Evolutionary conservation across 2,797 vertebrate genomes (phyloP).

Genomic region (Arnoldichthys spilopterus): DNA sequence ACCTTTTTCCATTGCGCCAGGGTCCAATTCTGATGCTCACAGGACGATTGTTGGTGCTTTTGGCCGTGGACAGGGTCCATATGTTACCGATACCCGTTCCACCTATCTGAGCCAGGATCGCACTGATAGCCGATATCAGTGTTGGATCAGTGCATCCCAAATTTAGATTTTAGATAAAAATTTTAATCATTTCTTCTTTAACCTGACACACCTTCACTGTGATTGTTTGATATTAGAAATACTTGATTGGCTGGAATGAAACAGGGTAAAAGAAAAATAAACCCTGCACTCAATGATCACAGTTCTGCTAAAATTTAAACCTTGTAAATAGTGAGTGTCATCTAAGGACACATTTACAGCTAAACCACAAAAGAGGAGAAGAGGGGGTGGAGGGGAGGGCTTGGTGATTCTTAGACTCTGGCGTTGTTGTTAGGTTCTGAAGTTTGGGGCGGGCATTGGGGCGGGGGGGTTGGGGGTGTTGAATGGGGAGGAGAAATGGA

Average conservation of each 20-base stretch:
- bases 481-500: constrained; percentile 44
- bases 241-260: background rate
- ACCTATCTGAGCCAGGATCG: too few relatives aligned
- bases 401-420: constrained; percentile 1
- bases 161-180: too few relatives aligned
- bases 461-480: too few relatives aligned
- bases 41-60: too few relatives aligned
- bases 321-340: background rate
- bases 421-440: background rate
- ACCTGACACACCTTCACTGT: background rate
- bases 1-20: too few relatives aligned
- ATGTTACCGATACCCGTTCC: too few relatives aligned
- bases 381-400: background rate
- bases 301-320: background rate
- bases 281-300: background rate
- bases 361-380: background rate
- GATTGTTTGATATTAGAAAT: background rate
- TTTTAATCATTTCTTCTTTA: background rate
- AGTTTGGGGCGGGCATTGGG: background rate
- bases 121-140: too few relatives aligned
- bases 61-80: too few relatives aligned
- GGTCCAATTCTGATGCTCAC: too few relatives aligned
- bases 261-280: background rate
- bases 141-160: too few relatives aligned
- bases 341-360: background rate